Evolutionary conservation across 1,140 invertebrate genomes (phyloP).

Genomic region (Drosophila melanica): DNA sequence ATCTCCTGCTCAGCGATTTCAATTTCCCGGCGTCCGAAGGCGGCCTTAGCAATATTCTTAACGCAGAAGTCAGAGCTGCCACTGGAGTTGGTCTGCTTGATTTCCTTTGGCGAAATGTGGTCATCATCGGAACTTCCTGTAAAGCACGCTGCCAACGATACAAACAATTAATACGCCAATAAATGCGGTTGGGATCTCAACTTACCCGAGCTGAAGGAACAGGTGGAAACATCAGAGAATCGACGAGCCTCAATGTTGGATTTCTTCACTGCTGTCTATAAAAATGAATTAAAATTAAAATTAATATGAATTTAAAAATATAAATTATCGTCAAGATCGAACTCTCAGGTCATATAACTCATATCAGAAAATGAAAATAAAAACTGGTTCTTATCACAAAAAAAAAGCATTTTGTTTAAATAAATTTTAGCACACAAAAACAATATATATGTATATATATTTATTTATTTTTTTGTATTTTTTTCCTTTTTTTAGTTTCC

Average conservation of each 20-base stretch:
- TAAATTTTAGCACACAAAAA: too few species aligned
- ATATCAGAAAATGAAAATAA: too few species aligned
- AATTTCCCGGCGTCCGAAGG: conserved; percentile 93
- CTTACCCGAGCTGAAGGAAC: conserved; percentile 95
- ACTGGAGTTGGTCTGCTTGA: conserved; percentile 90
- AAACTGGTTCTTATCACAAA: too few species aligned
- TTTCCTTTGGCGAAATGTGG: conserved; percentile 90
- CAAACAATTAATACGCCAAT: conserved; percentile 39
- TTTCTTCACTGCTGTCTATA: conserved; percentile 67
- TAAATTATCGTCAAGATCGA: too few species aligned
- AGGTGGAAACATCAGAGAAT: conserved; percentile 94
- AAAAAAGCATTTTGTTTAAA: too few species aligned
- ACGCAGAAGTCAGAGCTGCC: conserved; percentile 95
- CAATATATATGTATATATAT: too few species aligned
- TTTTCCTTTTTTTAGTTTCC: too few species aligned
- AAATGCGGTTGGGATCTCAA: neutral
- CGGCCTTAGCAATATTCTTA: conserved; percentile 94
- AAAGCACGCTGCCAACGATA: conserved; percentile 89
- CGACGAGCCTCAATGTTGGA: conserved; percentile 90
- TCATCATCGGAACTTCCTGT: conserved; percentile 93
- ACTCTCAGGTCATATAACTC: too few species aligned
- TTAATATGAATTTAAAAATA: too few species aligned
- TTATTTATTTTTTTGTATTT: too few species aligned
- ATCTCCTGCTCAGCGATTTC: conserved; percentile 99
- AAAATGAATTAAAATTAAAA: neutral